Base-by-base conservation (phyloP, 1,140 invertebrate genomes). In the Tachypleus tridentatus region DNA sequence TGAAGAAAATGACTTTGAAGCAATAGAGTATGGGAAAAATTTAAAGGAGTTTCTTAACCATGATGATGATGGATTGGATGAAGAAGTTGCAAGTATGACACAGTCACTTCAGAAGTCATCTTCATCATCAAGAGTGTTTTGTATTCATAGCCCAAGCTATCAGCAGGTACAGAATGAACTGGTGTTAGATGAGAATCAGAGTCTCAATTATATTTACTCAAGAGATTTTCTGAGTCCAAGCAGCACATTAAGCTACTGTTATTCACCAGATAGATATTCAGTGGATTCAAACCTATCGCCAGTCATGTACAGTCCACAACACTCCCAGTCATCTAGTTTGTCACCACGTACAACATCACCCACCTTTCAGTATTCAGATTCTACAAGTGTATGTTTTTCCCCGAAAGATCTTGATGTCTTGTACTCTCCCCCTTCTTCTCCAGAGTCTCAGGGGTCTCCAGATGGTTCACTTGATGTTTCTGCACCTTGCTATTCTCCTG, bases 71-170 rank as follows among this genome's bases (percentile, higher is more conserved):
- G 29, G 29, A 29, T 29, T 29, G 29, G 29, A 29, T 29, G 29
- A 29, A 29, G 29, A 29, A 29, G 29, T 29, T 29, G 29, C 29
- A 29, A 54, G 53, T 54, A n/a, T 8, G n/a, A 8, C n/a, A n/a
- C n/a, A 8, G n/a, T 8, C 7, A 8, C 7, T 54, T 54, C 7
- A 8, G 53, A 54, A 54, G 53, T 54, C n/a, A 54, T 7, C 53
- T 7, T 8, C 7, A 54, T 54, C n/a, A n/a, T 54, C 53, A 54
- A 54, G n/a, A n/a, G 53, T 54, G n/a, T 54, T 54, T n/a, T 54
- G 53, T n/a, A 54, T 54, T 8, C 53, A 54, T 54, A 54, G 53
- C 53, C 53, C 53, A n/a, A 54, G 53, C n/a, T 54, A 54, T 54
- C 53, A 54, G 53, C n/a, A 8, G n/a, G 53, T 54, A 8, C 53